These are phyloP conservation scores for Sphaerodactylus townsendi DNA, from an alignment of 2,113 vertebrate genomes.

Conservation along the genomic window DNA sequence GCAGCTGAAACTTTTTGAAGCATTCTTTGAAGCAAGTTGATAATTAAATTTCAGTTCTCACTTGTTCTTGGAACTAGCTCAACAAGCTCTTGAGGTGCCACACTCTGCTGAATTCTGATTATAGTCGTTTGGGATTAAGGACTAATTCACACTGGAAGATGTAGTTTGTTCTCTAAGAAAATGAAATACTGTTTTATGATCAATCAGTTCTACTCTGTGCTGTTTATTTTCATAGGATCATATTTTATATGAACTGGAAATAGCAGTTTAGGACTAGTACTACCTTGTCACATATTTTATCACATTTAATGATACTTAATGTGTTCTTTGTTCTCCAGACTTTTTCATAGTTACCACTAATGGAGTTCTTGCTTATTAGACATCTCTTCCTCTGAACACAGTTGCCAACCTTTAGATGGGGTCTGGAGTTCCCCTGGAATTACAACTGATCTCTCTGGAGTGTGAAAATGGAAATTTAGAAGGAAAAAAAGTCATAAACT, in stretches of 20 bases:
- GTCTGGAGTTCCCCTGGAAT: no score
- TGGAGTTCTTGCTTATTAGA: not conserved
- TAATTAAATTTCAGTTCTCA: conserved; percentile 37
- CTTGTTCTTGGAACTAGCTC: conserved; percentile 31
- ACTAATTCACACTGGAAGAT: not conserved
- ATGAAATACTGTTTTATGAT: conserved; percentile 2
- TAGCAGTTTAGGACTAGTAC: not conserved
- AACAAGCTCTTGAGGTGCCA: not conserved
- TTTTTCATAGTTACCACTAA: not conserved
- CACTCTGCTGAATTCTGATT: conserved; percentile 26
- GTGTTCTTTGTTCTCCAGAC: not conserved
- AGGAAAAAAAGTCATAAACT: no score
- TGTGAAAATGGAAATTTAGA: no score
- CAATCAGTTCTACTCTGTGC: not conserved
- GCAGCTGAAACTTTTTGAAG: conserved; percentile 31
- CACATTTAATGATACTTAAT: not conserved
- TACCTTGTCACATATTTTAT: not conserved
- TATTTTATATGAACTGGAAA: not conserved
- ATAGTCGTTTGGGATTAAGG: conserved; percentile 8
- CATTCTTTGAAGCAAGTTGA: conserved; percentile 3
- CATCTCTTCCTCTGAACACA: not conserved
- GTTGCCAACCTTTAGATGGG: no score
- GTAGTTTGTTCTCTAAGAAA: conserved; percentile 27
- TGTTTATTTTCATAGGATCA: not conserved
- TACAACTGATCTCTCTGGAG: no score